phyloP scores from a whole-genome alignment of 35 echinoderm and acorn worm genomes.

The Anneissia japonica region DNA sequence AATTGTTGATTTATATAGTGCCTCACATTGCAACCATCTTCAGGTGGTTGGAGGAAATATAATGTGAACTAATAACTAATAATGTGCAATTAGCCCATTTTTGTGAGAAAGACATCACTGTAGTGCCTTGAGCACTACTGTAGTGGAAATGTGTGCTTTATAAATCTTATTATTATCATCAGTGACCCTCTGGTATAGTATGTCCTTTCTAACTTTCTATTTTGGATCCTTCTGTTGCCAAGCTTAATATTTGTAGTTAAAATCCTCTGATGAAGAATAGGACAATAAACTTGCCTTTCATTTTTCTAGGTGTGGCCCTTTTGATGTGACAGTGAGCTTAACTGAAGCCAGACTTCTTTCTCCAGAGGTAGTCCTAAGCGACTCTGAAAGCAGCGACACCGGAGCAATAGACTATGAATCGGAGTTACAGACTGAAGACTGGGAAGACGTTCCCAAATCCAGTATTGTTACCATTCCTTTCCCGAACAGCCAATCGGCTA shows the following conservation, averaged over 20 bases:
- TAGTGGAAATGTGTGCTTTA: no score
- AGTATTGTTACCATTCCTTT: background rate
- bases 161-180: no score
- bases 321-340: background rate
- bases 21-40: no score
- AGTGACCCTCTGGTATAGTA: no score
- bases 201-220: no score
- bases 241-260: background rate
- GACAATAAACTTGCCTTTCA: background rate
- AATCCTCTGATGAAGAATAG: background rate
- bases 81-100: no score
- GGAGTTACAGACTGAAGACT: slow-evolving; percentile 19
- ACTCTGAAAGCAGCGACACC: slow-evolving; percentile 32
- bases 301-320: slow-evolving; percentile 2
- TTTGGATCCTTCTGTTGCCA: background rate
- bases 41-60: no score
- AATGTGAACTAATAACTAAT: no score
- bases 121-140: no score
- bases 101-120: no score
- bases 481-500: slow-evolving; percentile 1
- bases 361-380: background rate
- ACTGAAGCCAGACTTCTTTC: slow-evolving; percentile 19
- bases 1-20: no score
- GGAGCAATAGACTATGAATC: slow-evolving; percentile 29
- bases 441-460: slow-evolving; percentile 47